Base-by-base conservation (phyloP, 2,113 vertebrate genomes). In the Sciurus niger region DNA sequence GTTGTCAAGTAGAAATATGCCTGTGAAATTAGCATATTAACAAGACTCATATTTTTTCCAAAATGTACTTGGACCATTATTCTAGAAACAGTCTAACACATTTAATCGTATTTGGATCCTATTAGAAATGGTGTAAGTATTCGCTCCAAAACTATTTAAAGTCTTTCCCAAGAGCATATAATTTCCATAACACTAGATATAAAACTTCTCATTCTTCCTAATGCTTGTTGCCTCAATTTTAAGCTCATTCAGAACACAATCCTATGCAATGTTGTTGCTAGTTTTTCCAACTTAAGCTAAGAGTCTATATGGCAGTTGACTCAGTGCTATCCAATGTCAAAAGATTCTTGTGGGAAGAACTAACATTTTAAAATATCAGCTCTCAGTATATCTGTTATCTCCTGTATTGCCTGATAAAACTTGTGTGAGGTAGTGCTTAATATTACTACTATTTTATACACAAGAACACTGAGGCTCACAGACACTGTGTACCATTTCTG, bases 1-100 rank as follows among this genome's bases (percentile, higher is more conserved):
- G 79, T 90, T 95, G 95, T 96, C 94, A 97, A 97, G 83, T 96
- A 97, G 95, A 97, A 96, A 96, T 97, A 96, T 94, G 96, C 76
- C 74, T 84, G 58, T 95, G 83, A 96, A 97, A 97, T 96, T 96
- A 97, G 93, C 97, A 96, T 98, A 95, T 97, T 98, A 97, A 97
- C 91, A 95, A 97, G 97, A 58, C 93, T 97, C 51, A 30, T 95
- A 85, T 87, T 97, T 96, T 96, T 95, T 79, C 63, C 24, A 93
- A 88, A 95, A 93, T 70, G 55, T 93, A 78, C 80, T 96, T 93
- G 86, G 90, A 82, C 74, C 53, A 77, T 97, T 96, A 95, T 91
- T 96, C 55, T 91, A 34, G 53, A 79, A 96, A 83, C 7, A 95
- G 74, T 53, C 32, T 72, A 97, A 92, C 83, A 92, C 79, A 91